Base-by-base conservation (phyloP, 2,888 invertebrate species). In the Diarsia mendica region DNA sequence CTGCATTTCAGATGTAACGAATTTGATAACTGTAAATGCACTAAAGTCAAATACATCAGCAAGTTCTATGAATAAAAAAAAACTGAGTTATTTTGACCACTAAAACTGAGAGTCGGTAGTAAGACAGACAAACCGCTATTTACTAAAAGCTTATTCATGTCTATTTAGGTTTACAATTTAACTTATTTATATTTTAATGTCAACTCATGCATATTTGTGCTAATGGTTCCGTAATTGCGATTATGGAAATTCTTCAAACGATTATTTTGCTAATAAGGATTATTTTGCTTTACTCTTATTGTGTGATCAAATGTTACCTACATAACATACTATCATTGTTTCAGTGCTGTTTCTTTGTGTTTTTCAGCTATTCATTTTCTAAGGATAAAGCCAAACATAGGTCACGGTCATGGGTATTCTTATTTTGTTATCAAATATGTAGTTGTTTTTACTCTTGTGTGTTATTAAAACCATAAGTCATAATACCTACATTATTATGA, bases 211-310 rank as follows among this genome's bases (percentile, higher is more conserved):
- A 39, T 33, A 67, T 39, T 44, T 8, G 39, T 6, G 39, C 39
- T 8, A 39, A 51, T 46, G 13, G 9, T 46, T 60, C 23, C 11
- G 2, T 39, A 55, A 55, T 77, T 63, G 55, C n/a, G 33, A 51
- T 46, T 60, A 61, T 60, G n/a, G 49, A 44, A 46, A 51, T 28
- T 15, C 13, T n/a, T 49, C 11, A 18, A 13, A 33, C 8, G 0
- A 69, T 69, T 23, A 68, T 68, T n/a, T 55, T 46, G 10, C 8
- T 23, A n/a, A 75, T 60, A n/a, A 39, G 39, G 39, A 28, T 1
- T 53, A 60, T n/a, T n/a, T n/a, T n/a, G 33, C 11, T 55, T 33
- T 2, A 72, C n/a, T 3, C 15, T 39, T 39, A 60, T 20, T 39
- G 39, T 13, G 9, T n/a, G 5, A 39, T 39, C 39, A 61, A 61